phyloP scores from a whole-genome alignment of 2,113 vertebrate species.

The Clarias gariepinus region DNA sequence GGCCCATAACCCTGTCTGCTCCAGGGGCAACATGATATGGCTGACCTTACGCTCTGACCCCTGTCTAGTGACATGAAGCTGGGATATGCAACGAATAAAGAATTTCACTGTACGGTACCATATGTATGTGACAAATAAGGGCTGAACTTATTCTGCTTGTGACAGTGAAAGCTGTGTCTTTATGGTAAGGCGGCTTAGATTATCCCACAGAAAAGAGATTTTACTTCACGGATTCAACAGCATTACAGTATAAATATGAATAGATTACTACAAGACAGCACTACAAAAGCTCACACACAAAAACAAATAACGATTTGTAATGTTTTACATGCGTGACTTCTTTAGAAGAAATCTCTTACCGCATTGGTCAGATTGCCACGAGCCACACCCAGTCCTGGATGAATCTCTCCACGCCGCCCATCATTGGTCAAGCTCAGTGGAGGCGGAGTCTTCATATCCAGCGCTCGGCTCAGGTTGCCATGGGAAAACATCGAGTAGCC shows the following conservation, averaged over 20 bases:
- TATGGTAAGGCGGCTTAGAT: neutral
- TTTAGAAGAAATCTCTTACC: conserved; percentile 70
- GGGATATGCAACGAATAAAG: too few species aligned
- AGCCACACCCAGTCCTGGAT: conserved; percentile 55
- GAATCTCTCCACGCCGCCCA: conserved; percentile 69
- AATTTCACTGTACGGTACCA: too few species aligned
- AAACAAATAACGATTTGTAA: neutral
- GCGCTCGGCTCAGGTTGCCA: conserved; percentile 71
- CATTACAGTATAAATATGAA: neutral
- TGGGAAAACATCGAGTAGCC: conserved; percentile 81
- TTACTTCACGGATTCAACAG: neutral
- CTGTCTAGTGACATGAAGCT: too few species aligned
- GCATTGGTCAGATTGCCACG: conserved; percentile 64
- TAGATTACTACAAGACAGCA: neutral
- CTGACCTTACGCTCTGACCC: too few species aligned
- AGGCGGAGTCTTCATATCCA: conserved; percentile 80
- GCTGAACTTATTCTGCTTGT: neutral
- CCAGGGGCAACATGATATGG: too few species aligned
- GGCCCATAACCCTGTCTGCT: too few species aligned
- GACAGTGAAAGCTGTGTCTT: neutral
- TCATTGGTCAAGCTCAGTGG: conserved; percentile 77
- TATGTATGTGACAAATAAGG: too few species aligned
- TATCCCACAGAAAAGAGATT: neutral
- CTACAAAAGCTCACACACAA: neutral
- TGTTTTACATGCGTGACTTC: conserved; percentile 15